phyloP scores from a whole-genome alignment of 2,113 vertebrate species.

The Chaetops frenatus region DNA sequence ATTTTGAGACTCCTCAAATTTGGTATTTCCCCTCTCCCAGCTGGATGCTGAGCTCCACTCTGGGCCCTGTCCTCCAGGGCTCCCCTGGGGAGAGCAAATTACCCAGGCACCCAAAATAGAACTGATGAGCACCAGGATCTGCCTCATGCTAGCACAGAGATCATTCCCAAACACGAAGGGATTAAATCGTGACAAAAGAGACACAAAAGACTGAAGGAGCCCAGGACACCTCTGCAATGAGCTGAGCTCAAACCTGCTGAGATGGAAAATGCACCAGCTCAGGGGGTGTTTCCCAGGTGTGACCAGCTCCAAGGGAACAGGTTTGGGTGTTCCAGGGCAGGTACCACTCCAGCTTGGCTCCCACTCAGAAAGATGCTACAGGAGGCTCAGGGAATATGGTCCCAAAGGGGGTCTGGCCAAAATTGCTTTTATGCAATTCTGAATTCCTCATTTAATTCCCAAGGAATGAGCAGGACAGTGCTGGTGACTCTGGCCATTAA shows the following conservation, averaged over 20 bases:
- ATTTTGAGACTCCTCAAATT: neutral
- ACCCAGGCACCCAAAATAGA: neutral
- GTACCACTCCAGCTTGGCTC: neutral
- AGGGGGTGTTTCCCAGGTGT: neutral
- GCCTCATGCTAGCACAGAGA: neutral
- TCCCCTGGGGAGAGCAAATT: neutral
- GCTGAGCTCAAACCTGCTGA: fast-evolving
- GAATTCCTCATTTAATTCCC: neutral
- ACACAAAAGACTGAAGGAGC: neutral
- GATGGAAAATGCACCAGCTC: neutral
- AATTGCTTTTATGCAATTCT: neutral
- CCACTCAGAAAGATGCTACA: neutral
- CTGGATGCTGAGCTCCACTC: neutral
- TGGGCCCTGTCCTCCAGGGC: neutral
- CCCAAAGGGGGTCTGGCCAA: neutral
- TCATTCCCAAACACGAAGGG: neutral
- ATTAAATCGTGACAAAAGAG: neutral
- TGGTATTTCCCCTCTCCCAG: neutral
- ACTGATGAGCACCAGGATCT: neutral
- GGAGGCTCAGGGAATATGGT: neutral
- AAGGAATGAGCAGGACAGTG: neutral
- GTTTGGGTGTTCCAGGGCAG: neutral
- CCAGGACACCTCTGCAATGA: neutral
- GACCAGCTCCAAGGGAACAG: neutral
- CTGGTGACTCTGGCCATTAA: neutral